Conservation (phyloP, 2,113 vertebrate species). For the Ageneiosus marmoratus region DNA sequence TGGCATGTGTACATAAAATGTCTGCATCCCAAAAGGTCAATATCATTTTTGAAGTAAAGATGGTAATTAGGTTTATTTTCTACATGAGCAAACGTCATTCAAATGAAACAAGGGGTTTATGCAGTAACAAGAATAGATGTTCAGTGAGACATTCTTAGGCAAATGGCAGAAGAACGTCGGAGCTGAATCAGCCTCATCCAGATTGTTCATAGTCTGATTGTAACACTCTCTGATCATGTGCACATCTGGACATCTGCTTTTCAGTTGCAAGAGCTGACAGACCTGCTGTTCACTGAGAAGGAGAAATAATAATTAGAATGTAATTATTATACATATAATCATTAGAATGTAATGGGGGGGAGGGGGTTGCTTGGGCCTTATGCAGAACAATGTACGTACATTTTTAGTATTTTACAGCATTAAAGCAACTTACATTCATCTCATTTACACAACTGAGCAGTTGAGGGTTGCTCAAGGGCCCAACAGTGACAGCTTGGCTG, state of each 20-base stretch:
- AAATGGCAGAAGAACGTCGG: conserved; percentile 65
- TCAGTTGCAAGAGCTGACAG: conserved; percentile 76
- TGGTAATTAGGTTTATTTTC: neutral
- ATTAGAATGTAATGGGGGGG: neutral
- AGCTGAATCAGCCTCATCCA: neutral
- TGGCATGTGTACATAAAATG: neutral
- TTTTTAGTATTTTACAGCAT: neutral
- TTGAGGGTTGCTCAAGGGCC: too few species aligned
- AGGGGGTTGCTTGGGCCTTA: neutral
- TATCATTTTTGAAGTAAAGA: neutral
- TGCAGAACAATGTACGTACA: neutral
- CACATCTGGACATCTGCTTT: conserved; percentile 72
- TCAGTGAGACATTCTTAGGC: neutral
- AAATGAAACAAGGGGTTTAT: neutral
- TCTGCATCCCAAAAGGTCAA: neutral
- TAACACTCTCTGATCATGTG: conserved; percentile 75
- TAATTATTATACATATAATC: too few species aligned
- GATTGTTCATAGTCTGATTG: conserved; percentile 55
- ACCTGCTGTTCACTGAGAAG: conserved; percentile 79
- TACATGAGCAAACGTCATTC: neutral
- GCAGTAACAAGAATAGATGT: conserved; percentile 15
- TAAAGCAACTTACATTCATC: too few species aligned
- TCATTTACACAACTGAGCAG: too few species aligned
- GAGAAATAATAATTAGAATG: neutral
- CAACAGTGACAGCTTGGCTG: too few species aligned